Evolutionary conservation across 2,888 invertebrate genomes (phyloP).

Genomic region (Stenurella melanura): DNA sequence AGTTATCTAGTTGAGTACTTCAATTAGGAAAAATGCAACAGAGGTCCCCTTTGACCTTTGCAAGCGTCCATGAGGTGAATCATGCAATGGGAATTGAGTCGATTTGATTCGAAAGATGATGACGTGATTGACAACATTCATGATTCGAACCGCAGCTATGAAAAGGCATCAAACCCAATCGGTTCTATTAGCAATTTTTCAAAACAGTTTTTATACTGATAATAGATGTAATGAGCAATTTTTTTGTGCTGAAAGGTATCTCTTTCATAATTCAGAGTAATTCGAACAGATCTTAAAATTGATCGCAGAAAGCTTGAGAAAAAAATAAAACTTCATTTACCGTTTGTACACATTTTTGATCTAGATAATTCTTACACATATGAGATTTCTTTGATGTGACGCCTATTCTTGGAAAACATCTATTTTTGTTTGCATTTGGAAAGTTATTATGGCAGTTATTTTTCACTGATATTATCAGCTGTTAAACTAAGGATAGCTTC

Average conservation of each 20-base stretch:
- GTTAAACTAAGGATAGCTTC: background rate
- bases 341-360: constrained; percentile 1
- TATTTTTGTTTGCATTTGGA: background rate
- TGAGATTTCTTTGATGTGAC: background rate
- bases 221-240: background rate
- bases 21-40: no score
- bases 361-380: background rate
- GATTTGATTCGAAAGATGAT: no score
- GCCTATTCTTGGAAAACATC: background rate
- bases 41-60: no score
- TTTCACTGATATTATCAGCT: background rate
- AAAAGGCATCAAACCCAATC: no score
- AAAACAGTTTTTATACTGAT: background rate
- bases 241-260: background rate
- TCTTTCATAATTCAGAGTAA: background rate
- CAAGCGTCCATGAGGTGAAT: no score
- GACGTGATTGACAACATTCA: no score
- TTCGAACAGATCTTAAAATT: background rate
- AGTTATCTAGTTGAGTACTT: no score
- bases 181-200: no score
- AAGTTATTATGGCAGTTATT: constrained; percentile 1
- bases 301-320: background rate
- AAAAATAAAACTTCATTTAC: background rate
- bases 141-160: no score
- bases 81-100: no score